These are phyloP conservation scores for Clanis bilineata DNA, from an alignment of 2,888 invertebrate genomes.

Conservation along the genomic window DNA sequence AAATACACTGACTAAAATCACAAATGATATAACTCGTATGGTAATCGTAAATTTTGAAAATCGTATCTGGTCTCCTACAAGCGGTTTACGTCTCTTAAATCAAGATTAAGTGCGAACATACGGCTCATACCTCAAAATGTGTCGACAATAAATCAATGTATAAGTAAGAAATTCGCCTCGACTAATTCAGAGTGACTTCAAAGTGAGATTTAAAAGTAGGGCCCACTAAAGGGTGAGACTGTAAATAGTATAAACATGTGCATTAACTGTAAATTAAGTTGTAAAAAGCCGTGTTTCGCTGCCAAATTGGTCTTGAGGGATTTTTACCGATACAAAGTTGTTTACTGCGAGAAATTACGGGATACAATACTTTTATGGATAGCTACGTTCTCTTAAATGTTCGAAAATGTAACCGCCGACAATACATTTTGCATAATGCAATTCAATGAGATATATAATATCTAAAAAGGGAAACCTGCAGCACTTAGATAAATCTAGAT, in stretches of 20 bases:
- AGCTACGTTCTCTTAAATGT: neutral
- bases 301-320: conserved; percentile 41
- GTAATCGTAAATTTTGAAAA: conserved; percentile 66
- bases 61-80: conserved; percentile 56
- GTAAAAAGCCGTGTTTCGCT: conserved; percentile 35
- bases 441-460: neutral
- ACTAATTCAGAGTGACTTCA: conserved; percentile 68
- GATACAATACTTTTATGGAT: neutral
- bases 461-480: no score
- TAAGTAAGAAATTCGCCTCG: conserved; percentile 69
- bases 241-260: conserved; percentile 35
- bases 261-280: conserved; percentile 40
- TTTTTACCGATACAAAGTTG: conserved; percentile 26
- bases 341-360: conserved; percentile 15
- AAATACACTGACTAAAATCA: conserved; percentile 24
- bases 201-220: conserved; percentile 57
- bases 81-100: conserved; percentile 68
- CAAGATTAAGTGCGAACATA: conserved; percentile 72
- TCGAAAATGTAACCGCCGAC: neutral
- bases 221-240: conserved; percentile 45
- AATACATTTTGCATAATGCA: neutral
- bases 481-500: no score
- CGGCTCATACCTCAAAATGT: conserved; percentile 68
- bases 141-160: conserved; percentile 71
- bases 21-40: conserved; percentile 43